These are phyloP conservation scores for Cistogaster globosa DNA, from an alignment of 2,888 invertebrate species.

Conservation along the genomic window DNA sequence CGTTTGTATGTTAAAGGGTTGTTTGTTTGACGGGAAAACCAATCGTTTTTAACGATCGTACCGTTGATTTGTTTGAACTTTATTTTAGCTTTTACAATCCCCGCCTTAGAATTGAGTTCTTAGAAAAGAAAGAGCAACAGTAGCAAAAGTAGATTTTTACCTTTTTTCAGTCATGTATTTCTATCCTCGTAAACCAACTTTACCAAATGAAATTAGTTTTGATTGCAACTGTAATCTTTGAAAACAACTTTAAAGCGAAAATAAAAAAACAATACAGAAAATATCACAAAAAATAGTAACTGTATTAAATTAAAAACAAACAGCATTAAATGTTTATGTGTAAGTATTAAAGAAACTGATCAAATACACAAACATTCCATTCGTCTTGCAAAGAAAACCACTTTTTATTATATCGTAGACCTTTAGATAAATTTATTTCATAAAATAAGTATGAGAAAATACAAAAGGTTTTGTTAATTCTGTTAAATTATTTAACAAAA, in stretches of 20 bases:
- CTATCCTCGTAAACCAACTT: too few relatives aligned
- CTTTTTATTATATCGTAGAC: slow-evolving; percentile 47
- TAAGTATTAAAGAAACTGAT: slow-evolving; percentile 51
- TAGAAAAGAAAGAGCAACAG: too few relatives aligned
- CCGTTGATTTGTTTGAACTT: too few relatives aligned
- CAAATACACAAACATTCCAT: slow-evolving; percentile 1
- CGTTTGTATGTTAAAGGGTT: too few relatives aligned
- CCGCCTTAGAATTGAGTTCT: too few relatives aligned
- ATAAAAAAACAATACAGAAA: slow-evolving; percentile 8
- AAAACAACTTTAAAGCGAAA: slow-evolving; percentile 47
- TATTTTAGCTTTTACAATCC: too few relatives aligned
- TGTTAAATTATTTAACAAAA: slow-evolving; percentile 69
- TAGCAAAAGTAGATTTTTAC: too few relatives aligned
- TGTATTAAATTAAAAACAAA: slow-evolving; percentile 42
- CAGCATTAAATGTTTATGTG: not conserved
- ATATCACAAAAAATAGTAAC: slow-evolving; percentile 59
- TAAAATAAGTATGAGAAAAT: slow-evolving; percentile 28
- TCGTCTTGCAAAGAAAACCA: slow-evolving; percentile 40
- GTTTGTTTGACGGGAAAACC: too few relatives aligned
- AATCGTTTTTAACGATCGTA: too few relatives aligned
- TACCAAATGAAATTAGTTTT: not conserved
- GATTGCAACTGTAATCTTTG: not conserved
- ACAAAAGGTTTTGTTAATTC: slow-evolving; percentile 61
- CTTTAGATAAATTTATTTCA: slow-evolving; percentile 32
- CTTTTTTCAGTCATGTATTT: too few relatives aligned